Evolutionary conservation across 2,797 vertebrate species (phyloP).

Genomic region (Acanthornis magna): DNA sequence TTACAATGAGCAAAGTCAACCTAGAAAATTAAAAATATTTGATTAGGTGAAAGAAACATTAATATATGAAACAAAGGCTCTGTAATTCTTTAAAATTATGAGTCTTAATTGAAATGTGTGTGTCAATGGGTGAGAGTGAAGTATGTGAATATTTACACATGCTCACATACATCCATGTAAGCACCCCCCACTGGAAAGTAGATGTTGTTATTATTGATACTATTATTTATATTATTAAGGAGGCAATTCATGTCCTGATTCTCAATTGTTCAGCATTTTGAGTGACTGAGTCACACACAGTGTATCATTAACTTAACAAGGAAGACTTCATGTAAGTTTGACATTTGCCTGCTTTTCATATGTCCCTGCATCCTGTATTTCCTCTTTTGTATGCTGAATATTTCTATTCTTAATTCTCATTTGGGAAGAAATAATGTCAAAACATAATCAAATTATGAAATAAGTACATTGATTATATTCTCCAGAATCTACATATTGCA

Average conservation of each 20-base stretch:
- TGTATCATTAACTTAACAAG: background rate
- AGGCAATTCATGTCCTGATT: background rate
- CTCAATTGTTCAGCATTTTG: background rate
- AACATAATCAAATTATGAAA: background rate
- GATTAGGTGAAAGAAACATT: background rate
- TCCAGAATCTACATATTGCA: background rate
- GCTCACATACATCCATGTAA: background rate
- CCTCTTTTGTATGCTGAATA: background rate
- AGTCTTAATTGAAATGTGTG: background rate
- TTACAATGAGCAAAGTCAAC: background rate
- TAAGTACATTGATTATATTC: background rate
- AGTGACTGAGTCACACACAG: background rate
- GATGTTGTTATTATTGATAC: rapidly evolving
- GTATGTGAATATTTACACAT: background rate
- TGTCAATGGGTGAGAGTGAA: background rate
- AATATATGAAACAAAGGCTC: background rate
- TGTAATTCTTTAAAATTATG: background rate
- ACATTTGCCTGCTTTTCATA: background rate
- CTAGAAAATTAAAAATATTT: background rate
- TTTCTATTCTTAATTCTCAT: background rate
- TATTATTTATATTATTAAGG: background rate
- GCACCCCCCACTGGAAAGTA: background rate
- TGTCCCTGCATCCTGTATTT: background rate
- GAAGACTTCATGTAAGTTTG: background rate
- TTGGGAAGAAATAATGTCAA: background rate